Conservation (phyloP, 2,888 invertebrate genomes). For the Reticulitermes lucifugus region DNA sequence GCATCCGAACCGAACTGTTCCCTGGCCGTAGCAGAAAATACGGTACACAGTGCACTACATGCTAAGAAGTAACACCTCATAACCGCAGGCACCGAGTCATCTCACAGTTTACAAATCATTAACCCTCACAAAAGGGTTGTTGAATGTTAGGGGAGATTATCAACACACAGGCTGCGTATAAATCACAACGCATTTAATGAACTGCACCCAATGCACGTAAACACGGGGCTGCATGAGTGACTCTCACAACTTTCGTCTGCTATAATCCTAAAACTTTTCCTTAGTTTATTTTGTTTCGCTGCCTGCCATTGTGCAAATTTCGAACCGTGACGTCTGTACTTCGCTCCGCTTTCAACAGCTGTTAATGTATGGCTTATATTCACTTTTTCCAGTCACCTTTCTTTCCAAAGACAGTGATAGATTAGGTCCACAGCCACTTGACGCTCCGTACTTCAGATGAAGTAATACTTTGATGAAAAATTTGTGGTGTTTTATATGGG, state of each 20-base stretch:
- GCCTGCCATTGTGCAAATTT: background rate
- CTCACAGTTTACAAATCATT: conserved; percentile 32
- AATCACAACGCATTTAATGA: conserved; percentile 21
- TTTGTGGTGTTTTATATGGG: too few relatives aligned
- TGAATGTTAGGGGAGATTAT: conserved; percentile 1
- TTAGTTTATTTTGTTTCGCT: background rate
- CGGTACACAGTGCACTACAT: too few relatives aligned
- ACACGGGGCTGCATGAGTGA: background rate
- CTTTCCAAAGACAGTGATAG: background rate
- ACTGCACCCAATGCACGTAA: conserved; percentile 4
- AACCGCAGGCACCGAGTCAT: background rate
- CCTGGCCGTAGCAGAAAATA: too few relatives aligned
- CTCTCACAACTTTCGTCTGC: background rate
- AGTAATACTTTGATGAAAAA: too few relatives aligned
- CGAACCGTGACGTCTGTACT: background rate
- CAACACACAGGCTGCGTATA: conserved; percentile 17
- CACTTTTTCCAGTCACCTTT: background rate
- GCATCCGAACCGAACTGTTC: too few relatives aligned
- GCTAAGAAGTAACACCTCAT: background rate
- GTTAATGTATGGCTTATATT: background rate
- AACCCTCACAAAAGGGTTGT: background rate
- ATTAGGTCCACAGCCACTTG: background rate
- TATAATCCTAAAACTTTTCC: background rate
- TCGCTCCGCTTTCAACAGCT: background rate
- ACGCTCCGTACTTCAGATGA: too few relatives aligned